phyloP scores from a whole-genome alignment of 1,140 invertebrate genomes.

The Laupala kohalensis region DNA sequence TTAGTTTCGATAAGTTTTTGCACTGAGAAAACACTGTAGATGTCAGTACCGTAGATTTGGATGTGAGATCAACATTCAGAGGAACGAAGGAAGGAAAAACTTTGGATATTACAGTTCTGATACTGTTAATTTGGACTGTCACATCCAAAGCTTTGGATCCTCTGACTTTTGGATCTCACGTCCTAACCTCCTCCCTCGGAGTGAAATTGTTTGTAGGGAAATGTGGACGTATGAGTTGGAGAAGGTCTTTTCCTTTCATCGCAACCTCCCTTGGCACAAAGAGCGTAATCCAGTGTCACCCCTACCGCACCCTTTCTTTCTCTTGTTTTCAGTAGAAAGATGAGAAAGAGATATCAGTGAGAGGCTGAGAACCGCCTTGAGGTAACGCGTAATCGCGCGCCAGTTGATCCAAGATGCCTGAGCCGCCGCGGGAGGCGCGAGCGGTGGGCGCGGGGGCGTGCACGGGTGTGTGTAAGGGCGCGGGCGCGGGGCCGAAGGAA shows the following conservation, averaged over 20 bases:
- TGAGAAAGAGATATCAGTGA: slow-evolving; percentile 69
- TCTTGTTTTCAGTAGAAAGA: neutral
- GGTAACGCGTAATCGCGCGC: slow-evolving; percentile 65
- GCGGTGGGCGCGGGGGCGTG: slow-evolving; percentile 21
- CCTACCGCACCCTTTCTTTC: neutral
- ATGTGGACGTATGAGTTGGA: neutral
- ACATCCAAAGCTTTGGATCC: neutral
- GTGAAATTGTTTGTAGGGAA: neutral
- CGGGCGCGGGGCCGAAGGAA: neutral
- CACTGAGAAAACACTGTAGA: too few relatives aligned
- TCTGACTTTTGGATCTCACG: neutral
- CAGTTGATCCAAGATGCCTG: slow-evolving; percentile 64
- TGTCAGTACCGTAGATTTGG: too few relatives aligned
- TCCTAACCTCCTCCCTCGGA: neutral
- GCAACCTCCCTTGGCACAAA: neutral
- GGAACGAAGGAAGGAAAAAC: too few relatives aligned
- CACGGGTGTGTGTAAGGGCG: slow-evolving; percentile 14
- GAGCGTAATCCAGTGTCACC: too few relatives aligned
- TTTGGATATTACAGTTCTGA: too few relatives aligned
- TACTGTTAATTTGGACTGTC: too few relatives aligned
- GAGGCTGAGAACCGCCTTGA: slow-evolving; percentile 36
- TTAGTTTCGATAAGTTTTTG: too few relatives aligned
- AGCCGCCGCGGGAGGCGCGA: slow-evolving; percentile 16
- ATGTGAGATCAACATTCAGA: too few relatives aligned
- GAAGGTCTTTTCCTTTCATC: neutral